Evolutionary conservation across 2,797 vertebrate species (phyloP).

Genomic region (Lophius americanus): DNA sequence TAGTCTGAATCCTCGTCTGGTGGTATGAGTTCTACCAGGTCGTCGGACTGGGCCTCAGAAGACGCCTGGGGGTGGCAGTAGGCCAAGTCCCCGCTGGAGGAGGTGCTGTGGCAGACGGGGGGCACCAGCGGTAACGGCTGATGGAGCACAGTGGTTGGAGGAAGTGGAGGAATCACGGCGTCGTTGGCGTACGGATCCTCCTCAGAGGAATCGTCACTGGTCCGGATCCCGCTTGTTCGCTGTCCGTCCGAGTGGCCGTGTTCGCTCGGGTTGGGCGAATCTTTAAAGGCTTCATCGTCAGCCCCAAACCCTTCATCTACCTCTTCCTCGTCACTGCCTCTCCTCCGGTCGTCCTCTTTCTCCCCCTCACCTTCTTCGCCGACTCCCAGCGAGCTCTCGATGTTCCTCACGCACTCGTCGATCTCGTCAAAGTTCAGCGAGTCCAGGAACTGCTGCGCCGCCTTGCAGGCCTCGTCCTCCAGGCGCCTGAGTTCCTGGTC

Average conservation of each 20-base stretch:
- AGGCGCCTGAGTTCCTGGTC: conserved; percentile 90
- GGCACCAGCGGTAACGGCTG: conserved; percentile 59
- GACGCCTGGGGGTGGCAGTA: conserved; percentile 84
- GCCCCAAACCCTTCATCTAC: conserved; percentile 96
- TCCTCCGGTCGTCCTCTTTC: conserved; percentile 40
- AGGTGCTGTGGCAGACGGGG: conserved; percentile 73
- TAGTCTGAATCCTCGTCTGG: conserved; percentile 92
- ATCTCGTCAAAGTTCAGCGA: conserved; percentile 98
- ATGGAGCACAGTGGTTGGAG: conserved; percentile 70
- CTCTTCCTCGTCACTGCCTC: conserved; percentile 85
- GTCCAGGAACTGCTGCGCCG: conserved; percentile 95
- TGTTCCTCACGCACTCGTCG: conserved; percentile 94
- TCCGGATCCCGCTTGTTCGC: conserved; percentile 95
- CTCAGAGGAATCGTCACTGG: conserved; percentile 97
- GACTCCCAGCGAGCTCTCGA: conserved; percentile 88
- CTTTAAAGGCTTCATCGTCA: conserved; percentile 94
- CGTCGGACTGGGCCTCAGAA: conserved; percentile 73
- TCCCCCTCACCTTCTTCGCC: conserved; percentile 56
- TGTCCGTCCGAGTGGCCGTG: conserved; percentile 94
- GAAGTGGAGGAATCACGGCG: conserved; percentile 81
- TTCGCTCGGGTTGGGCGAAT: conserved; percentile 96
- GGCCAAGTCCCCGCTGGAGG: conserved; percentile 83
- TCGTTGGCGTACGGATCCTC: conserved; percentile 97
- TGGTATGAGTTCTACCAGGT: conserved; percentile 84
- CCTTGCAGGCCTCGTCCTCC: conserved; percentile 93